Base-by-base conservation (phyloP, 2,113 vertebrate species). In the Hemiscyllium ocellatum region DNA sequence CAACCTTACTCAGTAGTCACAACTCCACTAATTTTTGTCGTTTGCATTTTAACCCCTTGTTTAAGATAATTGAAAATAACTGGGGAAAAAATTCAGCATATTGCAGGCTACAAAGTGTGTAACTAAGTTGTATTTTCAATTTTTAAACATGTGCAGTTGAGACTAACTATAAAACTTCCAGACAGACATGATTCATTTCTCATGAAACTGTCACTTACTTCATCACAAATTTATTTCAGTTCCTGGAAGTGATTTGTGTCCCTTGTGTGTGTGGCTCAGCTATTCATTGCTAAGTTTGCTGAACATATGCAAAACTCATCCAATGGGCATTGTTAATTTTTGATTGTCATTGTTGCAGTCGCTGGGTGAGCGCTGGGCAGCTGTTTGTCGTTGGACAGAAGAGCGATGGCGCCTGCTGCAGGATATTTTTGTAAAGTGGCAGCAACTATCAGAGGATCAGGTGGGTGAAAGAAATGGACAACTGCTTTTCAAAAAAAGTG, bases 361-460 rank as follows among this genome's bases (percentile, higher is more conserved):
- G 95, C 97, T 99, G n/a, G 99, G 99, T 0, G 98, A 99, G 95
- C 98, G 99, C 26, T 99, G 99, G 99, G 99, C 98, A 2, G 99
- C 99, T 0, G 99, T 99, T 96, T 99, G 99, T 96, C 98, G 98
- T 24, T 99, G 99, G 99, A 99, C 99, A 0, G 99, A 99, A 96
- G 99, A 99, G 93, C 97, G 98, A 26, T 98, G 98, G 97, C 97
- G 97, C 61, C 98, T 98, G 96, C 96, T 99, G 86, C 98, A 99
- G 96, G 98, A 99, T 95, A 97, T 98, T 96, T 98, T 98, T 26
- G 96, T 98, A 66, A 96, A 98, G 37, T 99, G 99, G 99, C 98
- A 99, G 91, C 98, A 99, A 95, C 97, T 99, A 65, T 96, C 98
- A 42, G 99, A 99, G 89, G 99, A 99, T 95, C 99, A 99, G 98